A percentile compares a stretch with the other conserved stretches of the same genome.
phyloP scores from a whole-genome alignment of 2,888 invertebrate genomes.

The Tipula helvola region DNA sequence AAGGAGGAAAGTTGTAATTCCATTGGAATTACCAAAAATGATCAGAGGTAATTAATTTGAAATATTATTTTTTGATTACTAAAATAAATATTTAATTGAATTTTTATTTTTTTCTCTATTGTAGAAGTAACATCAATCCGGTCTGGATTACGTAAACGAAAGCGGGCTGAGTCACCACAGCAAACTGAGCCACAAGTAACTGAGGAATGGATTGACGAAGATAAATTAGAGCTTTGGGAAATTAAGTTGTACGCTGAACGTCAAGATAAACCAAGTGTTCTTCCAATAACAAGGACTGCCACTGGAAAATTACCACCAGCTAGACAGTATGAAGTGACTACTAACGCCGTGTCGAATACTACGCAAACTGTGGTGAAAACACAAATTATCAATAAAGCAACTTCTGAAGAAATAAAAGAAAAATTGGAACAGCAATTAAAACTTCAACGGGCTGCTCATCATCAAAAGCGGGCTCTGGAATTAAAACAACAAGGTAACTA shows the following conservation, averaged over 20 bases:
- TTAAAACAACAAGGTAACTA: constrained; percentile 35
- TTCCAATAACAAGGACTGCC: constrained; percentile 61
- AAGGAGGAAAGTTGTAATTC: constrained; percentile 87
- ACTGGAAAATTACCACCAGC: constrained; percentile 52
- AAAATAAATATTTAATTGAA: neutral
- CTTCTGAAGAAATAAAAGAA: constrained; percentile 68
- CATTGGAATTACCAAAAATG: constrained; percentile 83
- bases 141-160: constrained; percentile 83
- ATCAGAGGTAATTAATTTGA: constrained; percentile 53
- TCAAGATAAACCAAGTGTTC: constrained; percentile 56
- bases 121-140: constrained; percentile 87
- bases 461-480: constrained; percentile 70
- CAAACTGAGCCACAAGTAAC: constrained; percentile 89
- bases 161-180: constrained; percentile 86
- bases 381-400: constrained; percentile 34
- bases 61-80: too few relatives aligned
- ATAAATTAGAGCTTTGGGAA: constrained; percentile 91
- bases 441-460: constrained; percentile 76
- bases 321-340: constrained; percentile 18
- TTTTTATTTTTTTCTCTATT: too few relatives aligned
- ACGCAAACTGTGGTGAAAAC: constrained; percentile 19
- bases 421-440: constrained; percentile 86
- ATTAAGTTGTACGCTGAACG: constrained; percentile 85
- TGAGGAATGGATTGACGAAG: constrained; percentile 95
- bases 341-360: constrained; percentile 17